Percentiles rank a stretch among this genome's conserved stretches.
These are phyloP conservation scores for Eumeta japonica DNA, from an alignment of 1,140 invertebrate species.

Conservation along the genomic window DNA sequence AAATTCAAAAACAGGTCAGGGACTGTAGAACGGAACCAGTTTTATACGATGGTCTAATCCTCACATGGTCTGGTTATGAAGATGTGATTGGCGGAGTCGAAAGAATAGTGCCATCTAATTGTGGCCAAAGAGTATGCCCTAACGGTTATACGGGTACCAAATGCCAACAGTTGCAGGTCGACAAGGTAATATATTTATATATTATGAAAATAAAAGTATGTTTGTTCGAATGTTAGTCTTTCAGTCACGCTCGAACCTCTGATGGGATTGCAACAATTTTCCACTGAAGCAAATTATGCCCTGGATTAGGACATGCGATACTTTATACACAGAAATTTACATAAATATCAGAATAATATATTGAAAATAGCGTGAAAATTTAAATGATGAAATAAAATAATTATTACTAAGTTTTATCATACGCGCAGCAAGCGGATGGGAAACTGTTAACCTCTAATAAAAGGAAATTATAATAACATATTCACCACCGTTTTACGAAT, in stretches of 20 bases:
- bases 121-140: conserved; percentile 83
- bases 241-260: neutral
- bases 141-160: conserved; percentile 81
- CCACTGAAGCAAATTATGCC: no score
- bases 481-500: no score
- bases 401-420: no score
- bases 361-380: no score
- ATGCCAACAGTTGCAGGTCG: conserved; percentile 80
- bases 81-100: conserved; percentile 86
- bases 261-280: neutral
- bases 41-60: conserved; percentile 78
- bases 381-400: no score
- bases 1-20: conserved; percentile 90
- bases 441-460: no score
- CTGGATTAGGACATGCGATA: no score
- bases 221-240: conserved; percentile 1
- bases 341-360: no score
- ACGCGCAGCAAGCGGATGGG: no score
- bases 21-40: conserved; percentile 91
- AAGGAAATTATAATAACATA: no score
- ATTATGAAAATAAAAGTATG: no score
- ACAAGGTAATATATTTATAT: conserved; percentile 65
- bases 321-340: no score
- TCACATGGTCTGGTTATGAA: conserved; percentile 94
- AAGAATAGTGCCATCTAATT: conserved; percentile 85